Percentiles rank a stretch among this genome's conserved stretches.
Conservation (phyloP, 2,113 vertebrate genomes). For the Poeciliopsis turrubarensis region DNA sequence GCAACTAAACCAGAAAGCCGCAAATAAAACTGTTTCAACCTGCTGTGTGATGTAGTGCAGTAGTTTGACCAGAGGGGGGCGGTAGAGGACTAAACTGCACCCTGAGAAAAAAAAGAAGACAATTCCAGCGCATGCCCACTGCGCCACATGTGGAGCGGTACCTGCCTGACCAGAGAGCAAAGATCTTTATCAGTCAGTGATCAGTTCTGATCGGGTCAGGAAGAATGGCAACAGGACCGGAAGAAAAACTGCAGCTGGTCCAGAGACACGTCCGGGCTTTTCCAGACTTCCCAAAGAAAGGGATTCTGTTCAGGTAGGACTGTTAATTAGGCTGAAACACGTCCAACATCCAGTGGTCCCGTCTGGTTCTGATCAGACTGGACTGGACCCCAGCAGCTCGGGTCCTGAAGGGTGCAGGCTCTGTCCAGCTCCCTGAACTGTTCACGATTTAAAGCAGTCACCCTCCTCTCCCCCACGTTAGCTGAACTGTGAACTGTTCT, state of each 20-base stretch:
- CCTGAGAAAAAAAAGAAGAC: not conserved
- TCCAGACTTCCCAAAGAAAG: conserved; percentile 70
- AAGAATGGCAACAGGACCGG: conserved; percentile 28
- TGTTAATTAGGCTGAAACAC: no score
- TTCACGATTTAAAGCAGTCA: no score
- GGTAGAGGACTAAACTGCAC: not conserved
- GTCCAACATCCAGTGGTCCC: not conserved
- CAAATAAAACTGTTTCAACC: no score
- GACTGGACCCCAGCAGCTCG: no score
- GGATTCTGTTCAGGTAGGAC: conserved; percentile 70
- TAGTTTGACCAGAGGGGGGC: not conserved
- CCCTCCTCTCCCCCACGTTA: no score
- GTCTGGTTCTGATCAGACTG: not conserved
- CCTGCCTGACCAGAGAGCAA: not conserved
- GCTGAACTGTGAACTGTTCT: no score
- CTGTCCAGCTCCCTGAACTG: no score
- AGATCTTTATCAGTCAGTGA: not conserved
- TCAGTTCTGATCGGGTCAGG: not conserved
- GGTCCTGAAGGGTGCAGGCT: no score
- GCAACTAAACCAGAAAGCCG: no score
- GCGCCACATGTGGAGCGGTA: not conserved
- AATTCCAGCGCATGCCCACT: not conserved
- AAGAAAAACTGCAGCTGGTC: conserved; percentile 56
- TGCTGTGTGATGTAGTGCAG: not conserved
- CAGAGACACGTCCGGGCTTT: conserved; percentile 37